Conservation (phyloP, 2,888 invertebrate species). For the Zelleria hepariella region DNA sequence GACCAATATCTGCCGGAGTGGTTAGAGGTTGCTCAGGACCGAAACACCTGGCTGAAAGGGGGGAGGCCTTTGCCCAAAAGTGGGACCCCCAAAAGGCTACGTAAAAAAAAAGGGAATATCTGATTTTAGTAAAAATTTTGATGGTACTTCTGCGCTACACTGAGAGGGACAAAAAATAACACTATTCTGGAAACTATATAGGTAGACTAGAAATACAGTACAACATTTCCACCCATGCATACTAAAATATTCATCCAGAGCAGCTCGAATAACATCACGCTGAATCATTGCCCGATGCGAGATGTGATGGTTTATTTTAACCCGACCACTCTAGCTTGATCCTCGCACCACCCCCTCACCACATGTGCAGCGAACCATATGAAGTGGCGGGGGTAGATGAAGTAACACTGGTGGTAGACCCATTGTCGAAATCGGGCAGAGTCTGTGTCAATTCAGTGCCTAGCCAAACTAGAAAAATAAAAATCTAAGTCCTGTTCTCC, state of each 20-base stretch:
- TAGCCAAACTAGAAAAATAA: background rate
- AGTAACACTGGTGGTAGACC: background rate
- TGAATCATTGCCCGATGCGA: background rate
- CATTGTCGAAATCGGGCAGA: background rate
- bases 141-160: too few relatives aligned
- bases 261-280: background rate
- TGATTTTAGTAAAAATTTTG: too few relatives aligned
- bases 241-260: background rate
- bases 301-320: background rate
- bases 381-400: background rate
- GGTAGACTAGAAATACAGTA: background rate
- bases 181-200: too few relatives aligned
- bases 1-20: too few relatives aligned
- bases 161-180: too few relatives aligned
- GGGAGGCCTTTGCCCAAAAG: too few relatives aligned
- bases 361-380: background rate
- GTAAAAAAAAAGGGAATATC: too few relatives aligned
- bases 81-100: too few relatives aligned
- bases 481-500: background rate
- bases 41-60: too few relatives aligned
- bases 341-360: background rate
- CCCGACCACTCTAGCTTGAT: background rate
- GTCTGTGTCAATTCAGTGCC: background rate
- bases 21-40: too few relatives aligned
- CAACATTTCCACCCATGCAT: background rate